These are phyloP conservation scores for Patella depressa DNA, from an alignment of 2,888 invertebrate genomes.

Conservation along the genomic window DNA sequence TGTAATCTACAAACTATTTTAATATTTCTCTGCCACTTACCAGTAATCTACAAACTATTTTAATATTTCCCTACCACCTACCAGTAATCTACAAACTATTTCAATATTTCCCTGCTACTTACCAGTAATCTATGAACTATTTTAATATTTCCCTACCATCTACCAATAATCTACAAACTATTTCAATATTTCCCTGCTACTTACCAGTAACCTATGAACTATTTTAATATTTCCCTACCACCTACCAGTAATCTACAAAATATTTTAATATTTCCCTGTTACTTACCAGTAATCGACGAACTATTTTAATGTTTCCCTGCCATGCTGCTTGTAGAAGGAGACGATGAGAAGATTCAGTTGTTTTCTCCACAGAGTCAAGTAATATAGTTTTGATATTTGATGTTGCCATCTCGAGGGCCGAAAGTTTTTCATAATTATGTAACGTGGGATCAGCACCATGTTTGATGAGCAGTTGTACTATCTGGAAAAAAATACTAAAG, in stretches of 20 bases:
- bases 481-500: constrained; percentile 46
- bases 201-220: too few relatives aligned
- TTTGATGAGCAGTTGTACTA: constrained; percentile 61
- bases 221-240: too few relatives aligned
- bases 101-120: too few relatives aligned
- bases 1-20: too few relatives aligned
- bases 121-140: too few relatives aligned
- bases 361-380: constrained; percentile 61
- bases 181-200: too few relatives aligned
- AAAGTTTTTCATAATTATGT: constrained; percentile 66
- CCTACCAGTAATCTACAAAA: constrained; percentile 45
- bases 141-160: too few relatives aligned
- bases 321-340: constrained; percentile 68
- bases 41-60: too few relatives aligned
- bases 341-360: constrained; percentile 58
- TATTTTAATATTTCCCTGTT: constrained; percentile 63
- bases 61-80: too few relatives aligned
- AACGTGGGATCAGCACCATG: constrained; percentile 69
- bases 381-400: constrained; percentile 60
- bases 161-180: too few relatives aligned
- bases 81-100: too few relatives aligned
- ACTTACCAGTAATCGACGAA: constrained; percentile 63
- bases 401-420: constrained; percentile 66
- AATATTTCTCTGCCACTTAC: too few relatives aligned
- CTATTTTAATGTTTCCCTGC: constrained; percentile 66